A percentile compares a stretch with the other conserved stretches of the same genome.
Evolutionary conservation across 2,888 invertebrate genomes (phyloP).

Genomic region (Imbricaverruca yamaguchii): DNA sequence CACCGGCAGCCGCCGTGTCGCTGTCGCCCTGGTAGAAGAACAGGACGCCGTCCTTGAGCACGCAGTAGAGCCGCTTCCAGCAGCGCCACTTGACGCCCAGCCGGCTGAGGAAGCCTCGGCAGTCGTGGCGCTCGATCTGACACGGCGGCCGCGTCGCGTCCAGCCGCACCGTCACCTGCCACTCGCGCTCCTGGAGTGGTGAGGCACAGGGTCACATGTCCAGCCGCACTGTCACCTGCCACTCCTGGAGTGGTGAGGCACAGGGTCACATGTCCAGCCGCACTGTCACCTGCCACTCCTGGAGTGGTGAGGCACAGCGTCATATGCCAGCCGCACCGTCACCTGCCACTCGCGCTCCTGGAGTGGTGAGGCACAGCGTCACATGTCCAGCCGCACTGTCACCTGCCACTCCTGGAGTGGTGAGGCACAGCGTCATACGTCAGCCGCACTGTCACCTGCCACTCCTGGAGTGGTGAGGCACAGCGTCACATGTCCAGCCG

Average conservation of each 20-base stretch:
- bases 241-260: neutral
- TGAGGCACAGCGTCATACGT: neutral
- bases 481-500: neutral
- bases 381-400: neutral
- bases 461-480: neutral
- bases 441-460: neutral
- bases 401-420: constrained; percentile 30
- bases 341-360: too few relatives aligned
- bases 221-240: neutral
- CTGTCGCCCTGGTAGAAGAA: constrained; percentile 87
- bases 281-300: too few relatives aligned
- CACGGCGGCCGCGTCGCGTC: constrained; percentile 33
- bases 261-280: neutral
- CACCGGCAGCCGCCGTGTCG: constrained; percentile 81
- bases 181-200: constrained; percentile 30
- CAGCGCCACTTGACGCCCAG: constrained; percentile 60
- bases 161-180: constrained; percentile 31
- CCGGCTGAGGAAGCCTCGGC: constrained; percentile 86
- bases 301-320: too few relatives aligned
- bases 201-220: neutral
- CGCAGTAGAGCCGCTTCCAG: constrained; percentile 87
- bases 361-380: too few relatives aligned
- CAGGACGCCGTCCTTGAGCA: constrained; percentile 87
- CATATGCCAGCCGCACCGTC: neutral
- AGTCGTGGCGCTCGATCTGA: constrained; percentile 53